These are phyloP conservation scores for Peromyscus attwateri DNA, from an alignment of 2,797 vertebrate species.

Conservation along the genomic window DNA sequence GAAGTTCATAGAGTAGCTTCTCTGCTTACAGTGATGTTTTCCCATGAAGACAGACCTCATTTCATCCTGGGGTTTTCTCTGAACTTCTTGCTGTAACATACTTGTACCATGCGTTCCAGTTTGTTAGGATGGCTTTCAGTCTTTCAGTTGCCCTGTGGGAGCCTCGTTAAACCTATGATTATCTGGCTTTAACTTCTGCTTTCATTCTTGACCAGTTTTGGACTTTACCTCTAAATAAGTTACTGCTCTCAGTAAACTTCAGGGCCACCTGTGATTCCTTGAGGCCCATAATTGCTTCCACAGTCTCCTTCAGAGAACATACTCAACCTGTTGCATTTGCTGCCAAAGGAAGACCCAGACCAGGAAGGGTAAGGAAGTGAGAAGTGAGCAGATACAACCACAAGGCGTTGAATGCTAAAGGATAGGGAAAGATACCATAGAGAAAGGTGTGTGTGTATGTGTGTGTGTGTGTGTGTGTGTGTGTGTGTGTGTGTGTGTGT, in stretches of 20 bases:
- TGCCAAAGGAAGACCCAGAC: background rate
- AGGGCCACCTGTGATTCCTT: background rate
- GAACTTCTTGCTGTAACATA: background rate
- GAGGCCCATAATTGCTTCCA: background rate
- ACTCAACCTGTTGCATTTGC: background rate
- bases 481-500: background rate
- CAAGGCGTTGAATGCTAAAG: no score
- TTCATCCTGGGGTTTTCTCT: background rate
- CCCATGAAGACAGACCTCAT: conserved; percentile 1
- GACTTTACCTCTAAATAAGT: background rate
- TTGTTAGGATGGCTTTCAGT: background rate
- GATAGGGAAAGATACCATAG: background rate
- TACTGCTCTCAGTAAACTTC: background rate
- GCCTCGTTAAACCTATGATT: background rate
- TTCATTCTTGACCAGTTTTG: conserved; percentile 10
- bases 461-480: background rate
- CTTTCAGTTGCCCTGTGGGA: background rate
- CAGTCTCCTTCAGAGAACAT: background rate
- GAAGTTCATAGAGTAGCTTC: background rate
- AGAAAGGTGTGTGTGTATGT: background rate
- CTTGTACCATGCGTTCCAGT: background rate
- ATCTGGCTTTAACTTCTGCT: conserved; percentile 8
- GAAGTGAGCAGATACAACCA: background rate
- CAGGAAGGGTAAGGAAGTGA: background rate
- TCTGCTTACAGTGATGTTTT: conserved; percentile 1